phyloP scores from a whole-genome alignment of 2,888 invertebrate genomes.

The Tiliacea citrago region DNA sequence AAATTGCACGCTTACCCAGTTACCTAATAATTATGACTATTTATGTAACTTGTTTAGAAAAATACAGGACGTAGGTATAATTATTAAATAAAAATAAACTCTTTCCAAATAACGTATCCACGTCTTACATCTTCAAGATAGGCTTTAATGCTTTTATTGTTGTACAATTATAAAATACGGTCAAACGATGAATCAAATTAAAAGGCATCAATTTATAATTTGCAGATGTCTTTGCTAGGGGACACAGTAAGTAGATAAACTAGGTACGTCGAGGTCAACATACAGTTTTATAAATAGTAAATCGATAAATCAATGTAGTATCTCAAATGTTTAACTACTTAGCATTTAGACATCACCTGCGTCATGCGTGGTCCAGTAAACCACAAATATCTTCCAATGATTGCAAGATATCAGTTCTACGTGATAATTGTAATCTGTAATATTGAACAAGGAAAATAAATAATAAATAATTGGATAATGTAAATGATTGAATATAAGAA shows the following conservation, averaged over 20 bases:
- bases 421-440: too few species aligned
- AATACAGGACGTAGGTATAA: not conserved
- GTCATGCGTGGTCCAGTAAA: not conserved
- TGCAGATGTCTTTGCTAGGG: not conserved
- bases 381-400: not conserved
- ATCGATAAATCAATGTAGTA: conserved; percentile 43
- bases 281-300: conserved; percentile 40
- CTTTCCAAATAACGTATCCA: conserved; percentile 4
- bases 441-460: too few species aligned
- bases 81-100: not conserved
- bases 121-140: not conserved
- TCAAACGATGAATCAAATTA: conserved; percentile 1
- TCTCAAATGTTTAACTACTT: conserved; percentile 18
- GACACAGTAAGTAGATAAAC: not conserved
- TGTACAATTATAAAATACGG: not conserved
- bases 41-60: conserved; percentile 33
- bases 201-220: conserved; percentile 4
- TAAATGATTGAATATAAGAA: too few species aligned
- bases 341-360: conserved; percentile 11
- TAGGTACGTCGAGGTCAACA: conserved; percentile 24
- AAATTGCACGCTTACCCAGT: conserved; percentile 11
- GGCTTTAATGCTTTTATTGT: not conserved
- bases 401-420: not conserved
- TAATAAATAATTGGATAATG: too few species aligned
- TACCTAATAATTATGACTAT: conserved; percentile 35